phyloP scores from a whole-genome alignment of 2,888 invertebrate species.

The Phragmatobia fuliginosa region DNA sequence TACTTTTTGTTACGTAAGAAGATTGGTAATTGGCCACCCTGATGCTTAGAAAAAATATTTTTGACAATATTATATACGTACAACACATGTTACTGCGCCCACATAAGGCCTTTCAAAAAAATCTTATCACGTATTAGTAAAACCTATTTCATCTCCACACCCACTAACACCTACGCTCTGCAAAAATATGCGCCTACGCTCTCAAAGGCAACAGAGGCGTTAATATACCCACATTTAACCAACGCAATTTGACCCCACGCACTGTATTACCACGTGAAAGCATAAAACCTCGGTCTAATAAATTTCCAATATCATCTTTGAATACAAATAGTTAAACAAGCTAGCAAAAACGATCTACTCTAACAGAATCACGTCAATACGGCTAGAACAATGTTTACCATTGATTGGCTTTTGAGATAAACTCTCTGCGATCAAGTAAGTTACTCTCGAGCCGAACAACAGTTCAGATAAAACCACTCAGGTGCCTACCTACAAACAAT shows the following conservation, averaged over 20 bases:
- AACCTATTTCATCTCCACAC: not conserved
- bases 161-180: too few species aligned
- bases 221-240: not conserved
- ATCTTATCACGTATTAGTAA: not conserved
- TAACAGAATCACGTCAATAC: slow-evolving; percentile 50
- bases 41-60: not conserved
- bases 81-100: not conserved
- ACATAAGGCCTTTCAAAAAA: not conserved
- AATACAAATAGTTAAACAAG: not conserved
- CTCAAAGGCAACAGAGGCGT: not conserved
- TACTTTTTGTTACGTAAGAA: not conserved
- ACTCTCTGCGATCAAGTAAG: slow-evolving; percentile 47
- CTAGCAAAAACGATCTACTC: slow-evolving; percentile 38
- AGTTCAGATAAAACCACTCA: slow-evolving; percentile 45
- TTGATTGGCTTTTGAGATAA: slow-evolving; percentile 65
- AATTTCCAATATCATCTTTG: not conserved
- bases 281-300: not conserved
- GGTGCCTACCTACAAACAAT: slow-evolving; percentile 40
- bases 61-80: not conserved
- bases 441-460: slow-evolving; percentile 53
- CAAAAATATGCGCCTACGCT: too few species aligned
- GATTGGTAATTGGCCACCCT: not conserved
- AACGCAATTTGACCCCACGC: not conserved
- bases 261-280: not conserved
- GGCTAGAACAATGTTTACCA: slow-evolving; percentile 58